Conservation (phyloP, 2,113 vertebrate species). For the Engystomops pustulosus region DNA sequence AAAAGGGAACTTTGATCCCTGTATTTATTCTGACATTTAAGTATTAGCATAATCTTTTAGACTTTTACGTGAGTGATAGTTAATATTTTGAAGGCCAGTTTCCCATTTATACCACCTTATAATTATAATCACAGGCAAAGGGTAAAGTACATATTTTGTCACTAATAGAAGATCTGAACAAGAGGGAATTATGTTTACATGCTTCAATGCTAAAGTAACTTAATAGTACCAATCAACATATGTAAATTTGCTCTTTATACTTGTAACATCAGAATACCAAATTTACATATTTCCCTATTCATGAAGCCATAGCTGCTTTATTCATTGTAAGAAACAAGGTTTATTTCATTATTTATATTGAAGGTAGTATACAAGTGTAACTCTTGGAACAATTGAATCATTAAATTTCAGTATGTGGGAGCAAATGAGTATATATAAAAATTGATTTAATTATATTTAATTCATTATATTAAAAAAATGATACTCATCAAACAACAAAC, state of each 20-base stretch:
- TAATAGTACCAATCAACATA: conserved; percentile 34
- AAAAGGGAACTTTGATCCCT: no score
- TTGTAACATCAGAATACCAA: conserved; percentile 26
- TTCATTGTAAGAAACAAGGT: conserved; percentile 15
- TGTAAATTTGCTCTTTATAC: conserved; percentile 41
- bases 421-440: no score
- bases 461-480: no score
- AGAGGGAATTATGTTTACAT: conserved; percentile 9
- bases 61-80: no score
- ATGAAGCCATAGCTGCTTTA: conserved; percentile 7
- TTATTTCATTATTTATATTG: conserved; percentile 24
- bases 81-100: conserved; percentile 8
- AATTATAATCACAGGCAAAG: conserved; percentile 29
- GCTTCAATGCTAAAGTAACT: conserved; percentile 12
- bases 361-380: background rate
- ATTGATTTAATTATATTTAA: no score
- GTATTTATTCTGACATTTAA: no score
- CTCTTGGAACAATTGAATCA: background rate
- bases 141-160: conserved; percentile 26
- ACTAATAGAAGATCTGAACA: conserved; percentile 1
- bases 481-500: background rate
- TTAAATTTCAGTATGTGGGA: background rate
- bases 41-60: no score
- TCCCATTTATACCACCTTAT: conserved; percentile 1
- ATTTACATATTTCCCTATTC: conserved; percentile 48